Base-by-base conservation (phyloP, 2,888 invertebrate species). In the Tenodera sinensis region DNA sequence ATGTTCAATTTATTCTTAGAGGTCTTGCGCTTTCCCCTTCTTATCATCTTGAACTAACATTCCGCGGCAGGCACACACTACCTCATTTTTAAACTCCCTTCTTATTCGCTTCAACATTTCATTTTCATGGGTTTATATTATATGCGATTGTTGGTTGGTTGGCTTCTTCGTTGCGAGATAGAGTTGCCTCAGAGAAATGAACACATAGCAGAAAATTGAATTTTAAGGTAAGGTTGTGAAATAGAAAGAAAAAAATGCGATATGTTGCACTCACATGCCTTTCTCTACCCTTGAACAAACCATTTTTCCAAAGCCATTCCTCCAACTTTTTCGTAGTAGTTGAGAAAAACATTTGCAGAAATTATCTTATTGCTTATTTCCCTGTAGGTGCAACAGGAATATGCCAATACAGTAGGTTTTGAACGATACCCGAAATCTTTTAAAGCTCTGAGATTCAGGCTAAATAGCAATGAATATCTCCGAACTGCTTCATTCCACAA, bases 1-100 rank as follows among this genome's bases (percentile, higher is more conserved):
- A 87, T 89, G 90, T 90, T 88, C 90, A 90, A 89, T 90, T 90
- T 90, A 83, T 84, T 87, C 28, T 81, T 87, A 86, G 34, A 84
- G 87, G 82, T 34, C 54, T 71, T 71, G 54, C 54, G 54, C 54
- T 71, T 71, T 71, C 54, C 54, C 54, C 54, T 28, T 54, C 28
- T 88, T 83, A 47, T 88, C 84, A 87, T 82, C 34, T 87, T 81
- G 34, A 34, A 81, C 42, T 30, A 42, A 71, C 83, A 27, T 54
- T 84, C 83, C 83, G 28, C 54, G 34, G 42, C 42, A 12, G 25
- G 71, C 84, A 47, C 20, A 47, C 30, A 20, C 54, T 71, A 20
- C 54, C 20, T 71, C 20, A 20, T 71, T 71, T 42, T 71, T 71
- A 71, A 71, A 71, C 54, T 71, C 25, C 54, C 20, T 71, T 71